Percentiles rank a stretch among this genome's conserved stretches.
Conservation (phyloP, 1,140 invertebrate genomes). For the Tetramorium simillimum region DNA sequence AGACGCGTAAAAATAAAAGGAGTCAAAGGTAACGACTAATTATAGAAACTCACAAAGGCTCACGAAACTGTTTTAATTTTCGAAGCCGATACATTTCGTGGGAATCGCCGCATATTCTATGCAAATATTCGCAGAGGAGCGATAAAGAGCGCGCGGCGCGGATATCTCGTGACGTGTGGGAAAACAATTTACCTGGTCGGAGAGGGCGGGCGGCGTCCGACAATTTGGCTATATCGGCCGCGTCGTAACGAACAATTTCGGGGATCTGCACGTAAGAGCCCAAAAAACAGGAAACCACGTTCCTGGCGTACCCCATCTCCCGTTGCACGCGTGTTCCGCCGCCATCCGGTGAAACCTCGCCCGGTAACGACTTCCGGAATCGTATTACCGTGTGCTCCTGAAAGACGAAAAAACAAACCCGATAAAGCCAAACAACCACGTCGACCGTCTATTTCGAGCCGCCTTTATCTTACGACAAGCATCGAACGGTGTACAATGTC, state of each 20-base stretch:
- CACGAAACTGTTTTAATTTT: neutral
- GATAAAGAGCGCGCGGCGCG: neutral
- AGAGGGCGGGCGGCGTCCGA: constrained; percentile 67
- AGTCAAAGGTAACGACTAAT: neutral
- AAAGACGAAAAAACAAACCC: constrained; percentile 44
- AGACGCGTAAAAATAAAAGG: neutral
- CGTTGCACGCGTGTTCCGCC: constrained; percentile 76
- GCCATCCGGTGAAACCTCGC: constrained; percentile 68
- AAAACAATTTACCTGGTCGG: constrained; percentile 76
- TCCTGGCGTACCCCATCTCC: constrained; percentile 82
- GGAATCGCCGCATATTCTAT: neutral
- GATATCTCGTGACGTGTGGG: neutral
- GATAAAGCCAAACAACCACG: neutral
- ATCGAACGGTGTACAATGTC: neutral
- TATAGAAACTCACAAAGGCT: neutral
- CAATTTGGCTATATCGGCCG: constrained; percentile 70
- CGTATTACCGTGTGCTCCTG: constrained; percentile 83
- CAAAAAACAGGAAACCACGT: constrained; percentile 83
- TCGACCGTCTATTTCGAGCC: neutral
- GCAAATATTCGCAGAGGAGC: too few relatives aligned
- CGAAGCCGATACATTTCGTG: neutral
- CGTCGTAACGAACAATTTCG: constrained; percentile 77
- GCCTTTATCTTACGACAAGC: neutral
- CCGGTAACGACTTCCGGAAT: constrained; percentile 80
- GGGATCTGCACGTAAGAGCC: constrained; percentile 75